A percentile compares a stretch with the other conserved stretches of the same genome.
These are phyloP conservation scores for Phymastichus coffea DNA, from an alignment of 1,140 invertebrate genomes.

Conservation along the genomic window DNA sequence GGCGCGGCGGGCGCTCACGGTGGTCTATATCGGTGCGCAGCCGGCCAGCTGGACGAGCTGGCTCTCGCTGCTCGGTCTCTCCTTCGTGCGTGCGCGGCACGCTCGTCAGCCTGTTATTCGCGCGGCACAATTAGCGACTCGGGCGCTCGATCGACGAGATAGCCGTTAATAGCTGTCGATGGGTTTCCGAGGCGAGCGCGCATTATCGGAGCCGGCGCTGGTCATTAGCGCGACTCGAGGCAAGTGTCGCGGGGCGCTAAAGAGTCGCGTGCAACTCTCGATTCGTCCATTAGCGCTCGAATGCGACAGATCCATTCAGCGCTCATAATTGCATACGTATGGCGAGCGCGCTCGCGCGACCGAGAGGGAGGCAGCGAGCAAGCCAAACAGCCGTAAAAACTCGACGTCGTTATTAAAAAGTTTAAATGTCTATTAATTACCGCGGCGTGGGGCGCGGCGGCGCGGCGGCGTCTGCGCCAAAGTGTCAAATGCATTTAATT, in stretches of 20 bases:
- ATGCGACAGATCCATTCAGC: slow-evolving; percentile 51
- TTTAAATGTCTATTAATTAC: slow-evolving; percentile 55
- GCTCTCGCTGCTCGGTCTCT: too few relatives aligned
- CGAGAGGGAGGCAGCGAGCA: too few relatives aligned
- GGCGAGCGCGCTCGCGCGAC: slow-evolving; percentile 33
- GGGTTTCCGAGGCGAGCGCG: too few relatives aligned
- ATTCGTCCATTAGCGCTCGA: slow-evolving; percentile 49
- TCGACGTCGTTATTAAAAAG: slow-evolving; percentile 52
- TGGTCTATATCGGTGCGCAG: slow-evolving; percentile 43
- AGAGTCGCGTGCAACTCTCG: slow-evolving; percentile 34
- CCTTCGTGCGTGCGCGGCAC: too few relatives aligned
- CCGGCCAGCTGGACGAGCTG: too few relatives aligned
- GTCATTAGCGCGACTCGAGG: slow-evolving; percentile 44
- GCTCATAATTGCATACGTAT: slow-evolving; percentile 42
- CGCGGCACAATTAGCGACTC: too few relatives aligned
- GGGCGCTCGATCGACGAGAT: too few relatives aligned
- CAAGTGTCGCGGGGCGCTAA: slow-evolving; percentile 35
- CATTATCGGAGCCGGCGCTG: too few relatives aligned
- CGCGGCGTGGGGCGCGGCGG: slow-evolving; percentile 25
- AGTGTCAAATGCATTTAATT: slow-evolving; percentile 53
- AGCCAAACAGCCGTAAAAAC: too few relatives aligned
- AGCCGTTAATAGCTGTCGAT: too few relatives aligned
- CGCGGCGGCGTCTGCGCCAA: slow-evolving; percentile 29
- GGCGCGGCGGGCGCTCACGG: slow-evolving; percentile 46
- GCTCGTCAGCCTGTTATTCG: not conserved